Conservation (phyloP, 2,888 invertebrate species). For the Thereva unica region DNA sequence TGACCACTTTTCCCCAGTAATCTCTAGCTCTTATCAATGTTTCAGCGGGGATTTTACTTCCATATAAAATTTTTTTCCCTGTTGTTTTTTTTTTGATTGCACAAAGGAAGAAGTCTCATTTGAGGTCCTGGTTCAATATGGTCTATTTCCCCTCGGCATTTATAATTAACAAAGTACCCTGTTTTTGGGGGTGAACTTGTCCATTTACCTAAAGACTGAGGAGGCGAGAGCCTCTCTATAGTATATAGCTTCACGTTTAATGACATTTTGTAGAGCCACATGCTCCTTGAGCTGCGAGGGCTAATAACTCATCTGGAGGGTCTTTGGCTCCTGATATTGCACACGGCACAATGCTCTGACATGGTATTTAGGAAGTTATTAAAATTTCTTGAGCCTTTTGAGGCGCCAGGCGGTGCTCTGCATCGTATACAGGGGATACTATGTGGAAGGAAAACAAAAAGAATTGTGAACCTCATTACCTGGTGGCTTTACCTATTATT, state of each 20-base stretch:
- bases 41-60: background rate
- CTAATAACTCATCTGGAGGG: constrained; percentile 28
- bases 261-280: constrained; percentile 31
- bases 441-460: constrained; percentile 1
- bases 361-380: constrained; percentile 34
- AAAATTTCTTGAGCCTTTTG: constrained; percentile 22
- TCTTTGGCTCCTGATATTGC: constrained; percentile 13
- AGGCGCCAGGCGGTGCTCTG: background rate
- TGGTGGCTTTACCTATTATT: constrained; percentile 17
- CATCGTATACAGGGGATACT: background rate
- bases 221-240: constrained; percentile 12
- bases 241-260: constrained; percentile 22
- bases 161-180: constrained; percentile 31
- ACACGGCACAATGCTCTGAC: constrained; percentile 28
- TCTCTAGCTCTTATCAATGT: constrained; percentile 15
- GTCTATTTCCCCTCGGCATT: constrained; percentile 23
- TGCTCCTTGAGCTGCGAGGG: constrained; percentile 30
- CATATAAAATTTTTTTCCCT: constrained; percentile 4
- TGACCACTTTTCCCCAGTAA: background rate
- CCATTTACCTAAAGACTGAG: constrained; percentile 20
- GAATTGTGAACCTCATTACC: constrained; percentile 27
- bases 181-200: constrained; percentile 4
- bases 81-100: background rate
- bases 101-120: too few species aligned
- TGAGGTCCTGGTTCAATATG: constrained; percentile 19